Base-by-base conservation (phyloP, 2,113 vertebrate species). In the Rhodinocichla rosea region DNA sequence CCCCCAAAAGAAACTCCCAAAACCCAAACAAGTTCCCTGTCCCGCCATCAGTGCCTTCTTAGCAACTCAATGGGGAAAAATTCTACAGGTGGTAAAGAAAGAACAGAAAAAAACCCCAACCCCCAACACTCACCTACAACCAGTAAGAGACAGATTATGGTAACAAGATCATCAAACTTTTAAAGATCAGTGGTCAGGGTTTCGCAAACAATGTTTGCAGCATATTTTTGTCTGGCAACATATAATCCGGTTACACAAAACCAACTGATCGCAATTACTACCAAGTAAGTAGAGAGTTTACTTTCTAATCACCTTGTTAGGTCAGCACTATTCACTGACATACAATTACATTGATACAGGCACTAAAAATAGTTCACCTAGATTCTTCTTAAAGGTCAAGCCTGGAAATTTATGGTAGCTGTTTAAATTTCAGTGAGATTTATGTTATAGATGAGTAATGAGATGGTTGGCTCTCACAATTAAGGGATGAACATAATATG, bases 311-410 rank as follows among this genome's bases (percentile, higher is more conserved):
- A 64, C 74, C 79, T 88, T 2, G 0, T 74, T 62, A 80, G 49
- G 75, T 70, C 63, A 86, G 52, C 73, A 33, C 32, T 74, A 32
- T 17, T 83, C 49, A 21, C 27, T 83, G 64, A 57, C 55, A 78
- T n/a, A 83, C 50, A 88, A 74, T 52, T 70, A 74, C 47, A 59
- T n/a, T 44, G 70, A 93, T 74, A 92, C 0, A 0, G 30, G 11
- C 55, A 70, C 85, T 90, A 91, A 92, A 91, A 96, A 88, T 71
- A 96, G 63, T 37, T 95, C 55, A 81, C 85, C 71, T 60, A 92
- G 15, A 86, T 93, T 95, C 63, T 59, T 83, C 60, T 80, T 73
- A 74, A 59, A 80, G 78, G 82, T 91, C 85, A 86, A 56, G 42
- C 78, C 42, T 80, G 14, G 68, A 83, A 88, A 62, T 13, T 63